These are phyloP conservation scores for Dipodomys merriami DNA, from an alignment of 2,113 vertebrate species.

Conservation along the genomic window DNA sequence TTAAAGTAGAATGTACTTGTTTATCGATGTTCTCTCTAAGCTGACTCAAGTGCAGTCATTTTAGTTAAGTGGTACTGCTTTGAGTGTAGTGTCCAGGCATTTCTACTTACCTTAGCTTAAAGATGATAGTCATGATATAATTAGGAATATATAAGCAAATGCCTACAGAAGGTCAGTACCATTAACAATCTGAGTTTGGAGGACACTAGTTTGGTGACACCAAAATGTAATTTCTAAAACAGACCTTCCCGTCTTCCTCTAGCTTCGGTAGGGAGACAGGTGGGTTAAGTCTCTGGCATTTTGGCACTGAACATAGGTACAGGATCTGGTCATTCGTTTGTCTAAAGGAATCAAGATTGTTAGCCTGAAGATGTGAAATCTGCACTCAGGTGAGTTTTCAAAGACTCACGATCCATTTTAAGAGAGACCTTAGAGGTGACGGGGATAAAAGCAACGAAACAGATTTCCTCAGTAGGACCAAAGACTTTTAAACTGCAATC, in stretches of 20 bases:
- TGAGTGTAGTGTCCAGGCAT: no score
- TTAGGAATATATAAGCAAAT: no score
- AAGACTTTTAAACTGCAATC: conserved; percentile 24
- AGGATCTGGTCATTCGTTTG: not conserved
- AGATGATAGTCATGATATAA: no score
- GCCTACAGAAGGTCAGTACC: no score
- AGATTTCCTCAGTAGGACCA: conserved; percentile 16
- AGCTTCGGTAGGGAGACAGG: not conserved
- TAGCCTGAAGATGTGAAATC: not conserved
- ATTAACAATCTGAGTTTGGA: no score
- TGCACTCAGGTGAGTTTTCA: not conserved
- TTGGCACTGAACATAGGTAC: no score
- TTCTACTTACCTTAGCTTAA: no score
- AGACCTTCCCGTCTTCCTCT: not conserved
- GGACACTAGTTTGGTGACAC: no score
- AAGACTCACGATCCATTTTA: not conserved
- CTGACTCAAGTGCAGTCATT: no score
- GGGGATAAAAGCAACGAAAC: conserved; percentile 30
- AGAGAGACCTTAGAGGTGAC: not conserved
- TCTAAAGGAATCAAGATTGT: not conserved
- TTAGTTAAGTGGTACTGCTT: no score
- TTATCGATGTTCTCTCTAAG: no score
- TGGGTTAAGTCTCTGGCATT: not conserved
- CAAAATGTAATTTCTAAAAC: not conserved
- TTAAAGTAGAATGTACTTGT: no score